A percentile compares a stretch with the other conserved stretches of the same genome.
phyloP scores from a whole-genome alignment of 1,140 invertebrate species.

The Drosophila sucinea region DNA sequence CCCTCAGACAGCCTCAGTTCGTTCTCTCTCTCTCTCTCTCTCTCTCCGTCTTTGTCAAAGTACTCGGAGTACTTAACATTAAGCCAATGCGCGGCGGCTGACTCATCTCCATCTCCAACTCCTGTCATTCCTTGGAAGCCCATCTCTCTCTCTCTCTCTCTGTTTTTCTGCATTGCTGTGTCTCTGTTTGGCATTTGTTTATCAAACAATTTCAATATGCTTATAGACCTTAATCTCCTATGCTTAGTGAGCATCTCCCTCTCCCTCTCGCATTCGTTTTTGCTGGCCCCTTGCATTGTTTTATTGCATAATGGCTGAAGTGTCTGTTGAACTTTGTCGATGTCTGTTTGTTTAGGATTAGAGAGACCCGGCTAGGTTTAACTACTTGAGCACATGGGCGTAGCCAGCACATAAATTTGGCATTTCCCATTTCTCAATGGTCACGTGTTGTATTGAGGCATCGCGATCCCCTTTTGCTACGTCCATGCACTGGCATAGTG shows the following conservation, averaged over 20 bases:
- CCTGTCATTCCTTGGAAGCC: constrained; percentile 20
- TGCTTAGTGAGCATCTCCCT: constrained; percentile 13
- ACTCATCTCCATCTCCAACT: neutral
- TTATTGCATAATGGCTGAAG: constrained; percentile 78
- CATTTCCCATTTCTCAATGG: too few relatives aligned
- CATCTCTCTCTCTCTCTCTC: neutral
- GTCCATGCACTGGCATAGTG: constrained; percentile 20
- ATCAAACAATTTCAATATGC: constrained; percentile 82
- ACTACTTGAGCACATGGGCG: constrained; percentile 39
- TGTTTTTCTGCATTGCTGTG: neutral
- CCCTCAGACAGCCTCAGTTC: neutral
- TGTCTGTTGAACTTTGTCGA: constrained; percentile 51
- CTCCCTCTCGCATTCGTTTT: constrained; percentile 5
- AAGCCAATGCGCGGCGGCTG: constrained; percentile 16
- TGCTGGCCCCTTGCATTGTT: constrained; percentile 49
- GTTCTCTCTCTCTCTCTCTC: neutral
- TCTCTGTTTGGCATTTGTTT: constrained; percentile 69
- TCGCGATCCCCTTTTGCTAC: neutral
- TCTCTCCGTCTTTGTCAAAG: neutral
- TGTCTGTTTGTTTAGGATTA: constrained; percentile 76
- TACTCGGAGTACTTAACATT: constrained; percentile 23
- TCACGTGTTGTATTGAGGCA: too few relatives aligned
- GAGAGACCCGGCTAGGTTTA: constrained; percentile 53
- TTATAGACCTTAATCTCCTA: constrained; percentile 54
- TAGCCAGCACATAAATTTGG: neutral